A percentile compares a stretch with the other conserved stretches of the same genome.
Conservation (phyloP, 1,140 invertebrate species). For the Leguminivora glycinivorella region DNA sequence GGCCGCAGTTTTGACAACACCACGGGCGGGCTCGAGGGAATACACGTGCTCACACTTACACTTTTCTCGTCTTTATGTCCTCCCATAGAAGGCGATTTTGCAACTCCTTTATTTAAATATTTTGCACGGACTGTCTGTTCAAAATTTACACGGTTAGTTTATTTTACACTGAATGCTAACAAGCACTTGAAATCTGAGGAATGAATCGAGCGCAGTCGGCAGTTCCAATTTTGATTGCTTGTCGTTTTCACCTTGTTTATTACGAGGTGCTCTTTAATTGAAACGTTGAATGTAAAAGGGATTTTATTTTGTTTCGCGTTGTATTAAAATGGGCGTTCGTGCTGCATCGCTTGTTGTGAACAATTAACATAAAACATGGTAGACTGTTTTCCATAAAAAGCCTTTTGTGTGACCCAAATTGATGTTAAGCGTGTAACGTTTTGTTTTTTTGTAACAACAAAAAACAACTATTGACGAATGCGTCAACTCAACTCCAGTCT, state of each 20-base stretch:
- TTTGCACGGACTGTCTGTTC: conserved; percentile 37
- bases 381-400: conserved; percentile 15
- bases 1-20: conserved; percentile 36
- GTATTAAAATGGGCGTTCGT: conserved; percentile 1
- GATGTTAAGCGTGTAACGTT: background rate
- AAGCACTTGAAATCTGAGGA: conserved; percentile 33
- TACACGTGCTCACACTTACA: background rate
- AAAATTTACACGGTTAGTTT: conserved; percentile 44
- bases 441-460: conserved; percentile 4
- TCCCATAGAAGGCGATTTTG: background rate
- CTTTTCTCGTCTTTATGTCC: background rate
- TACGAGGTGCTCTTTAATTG: conserved; percentile 6
- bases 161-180: conserved; percentile 41
- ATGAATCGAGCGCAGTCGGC: conserved; percentile 33
- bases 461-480: background rate
- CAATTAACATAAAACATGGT: conserved; percentile 27
- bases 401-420: conserved; percentile 21
- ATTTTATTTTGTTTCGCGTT: conserved; percentile 29
- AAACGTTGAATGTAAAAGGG: conserved; percentile 26
- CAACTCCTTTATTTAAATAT: conserved; percentile 23
- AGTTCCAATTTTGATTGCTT: conserved; percentile 11
- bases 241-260: conserved; percentile 21
- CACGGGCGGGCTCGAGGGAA: conserved; percentile 35
- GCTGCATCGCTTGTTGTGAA: conserved; percentile 3
- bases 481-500: background rate